These are phyloP conservation scores for Pelmatolapia mariae DNA, from an alignment of 2,113 vertebrate genomes.

Conservation along the genomic window DNA sequence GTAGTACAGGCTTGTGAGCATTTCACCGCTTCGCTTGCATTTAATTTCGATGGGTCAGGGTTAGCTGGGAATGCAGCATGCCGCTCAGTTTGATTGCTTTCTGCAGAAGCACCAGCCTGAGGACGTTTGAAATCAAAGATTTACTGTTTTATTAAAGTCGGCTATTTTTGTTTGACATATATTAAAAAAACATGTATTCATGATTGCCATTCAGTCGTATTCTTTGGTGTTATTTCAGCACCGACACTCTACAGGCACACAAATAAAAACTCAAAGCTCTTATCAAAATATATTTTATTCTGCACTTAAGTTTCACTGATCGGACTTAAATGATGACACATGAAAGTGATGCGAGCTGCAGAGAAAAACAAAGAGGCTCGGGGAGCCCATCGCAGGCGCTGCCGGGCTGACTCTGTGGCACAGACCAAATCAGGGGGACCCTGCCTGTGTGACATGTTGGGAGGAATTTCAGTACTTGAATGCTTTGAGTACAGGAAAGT, in stretches of 20 bases:
- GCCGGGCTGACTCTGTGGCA: background rate
- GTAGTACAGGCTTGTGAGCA: background rate
- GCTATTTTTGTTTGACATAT: background rate
- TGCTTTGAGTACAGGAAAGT: background rate
- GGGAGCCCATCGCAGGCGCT: background rate
- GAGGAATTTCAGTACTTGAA: background rate
- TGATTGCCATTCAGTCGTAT: background rate
- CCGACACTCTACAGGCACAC: background rate
- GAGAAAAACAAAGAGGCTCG: constrained; percentile 62
- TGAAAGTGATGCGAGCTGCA: constrained; percentile 90
- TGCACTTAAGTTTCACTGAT: constrained; percentile 91
- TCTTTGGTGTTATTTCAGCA: background rate
- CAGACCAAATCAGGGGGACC: background rate
- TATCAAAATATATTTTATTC: constrained; percentile 99
- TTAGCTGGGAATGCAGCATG: background rate
- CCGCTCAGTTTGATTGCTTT: background rate
- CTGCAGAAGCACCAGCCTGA: background rate
- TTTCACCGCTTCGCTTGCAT: background rate
- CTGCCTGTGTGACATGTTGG: background rate
- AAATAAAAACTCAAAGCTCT: constrained; percentile 67
- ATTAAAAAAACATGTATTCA: background rate
- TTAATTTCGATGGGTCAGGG: background rate
- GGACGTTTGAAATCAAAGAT: background rate
- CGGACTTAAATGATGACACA: constrained; percentile 97
- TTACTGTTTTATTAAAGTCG: background rate